Base-by-base conservation (phyloP, 2,113 vertebrate species). In the Oreotrochilus melanogaster region DNA sequence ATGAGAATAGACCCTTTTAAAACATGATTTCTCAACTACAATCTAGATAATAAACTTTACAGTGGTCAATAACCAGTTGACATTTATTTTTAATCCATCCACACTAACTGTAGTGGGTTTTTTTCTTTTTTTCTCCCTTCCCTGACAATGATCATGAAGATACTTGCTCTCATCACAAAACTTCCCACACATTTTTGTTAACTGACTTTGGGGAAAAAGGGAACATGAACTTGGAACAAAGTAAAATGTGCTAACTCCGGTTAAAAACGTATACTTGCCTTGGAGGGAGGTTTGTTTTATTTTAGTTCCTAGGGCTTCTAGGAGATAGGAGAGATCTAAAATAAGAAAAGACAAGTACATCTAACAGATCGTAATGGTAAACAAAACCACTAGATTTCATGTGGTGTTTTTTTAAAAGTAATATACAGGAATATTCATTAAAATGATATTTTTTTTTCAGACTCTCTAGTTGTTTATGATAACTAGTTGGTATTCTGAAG, bases 191-290 rank as follows among this genome's bases (percentile, higher is more conserved):
- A 6, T 91, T 95, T 96, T 93, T 89, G 89, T 94, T 89, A 92
- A 88, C 78, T 88, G 79, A 89, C 71, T 89, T 89, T 14, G 47
- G 89, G 78, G 67, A n/a, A 93, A 84, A 85, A 89, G 58, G 82
- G 93, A 96, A 96, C 89, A 88, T 95, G 93, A 96, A 94, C 93
- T 95, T 96, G 95, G 94, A 97, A 91, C 86, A 71, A 94, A 90
- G 89, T 94, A 87, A 96, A 95, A 94, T 96, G 89, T 97, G 93
- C 89, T 95, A 96, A 95, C 95, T 92, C 74, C 0, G 0, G 86
- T 90, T 97, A 94, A 95, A 96, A 97, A 95, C 92, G 92, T 76
- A 70, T 76, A 22, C 79, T 94, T 94, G 95, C 78, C 83, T 92
- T 92, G 82, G 85, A 89, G 88, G 91, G 69, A 92, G 70, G 57